Evolutionary conservation across 1,140 invertebrate genomes (phyloP), one percentile per base, ranked within the genome.

Genomic region (Amphibalanus amphitrite): DNA sequence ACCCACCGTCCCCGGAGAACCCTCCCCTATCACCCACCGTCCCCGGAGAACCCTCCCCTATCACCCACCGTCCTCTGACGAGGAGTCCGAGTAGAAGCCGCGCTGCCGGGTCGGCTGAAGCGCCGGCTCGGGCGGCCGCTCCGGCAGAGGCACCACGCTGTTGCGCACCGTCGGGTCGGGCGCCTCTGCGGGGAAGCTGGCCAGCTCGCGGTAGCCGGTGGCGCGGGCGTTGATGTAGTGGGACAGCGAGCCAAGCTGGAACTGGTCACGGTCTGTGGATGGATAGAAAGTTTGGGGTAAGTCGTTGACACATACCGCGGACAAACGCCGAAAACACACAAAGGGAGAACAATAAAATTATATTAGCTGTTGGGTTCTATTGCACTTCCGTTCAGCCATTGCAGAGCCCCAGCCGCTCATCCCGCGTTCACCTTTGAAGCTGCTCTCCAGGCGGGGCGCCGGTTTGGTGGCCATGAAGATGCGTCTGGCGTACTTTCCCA

Each of bases 401-500:
- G n/a, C n/a, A n/a, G n/a, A 38, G 4, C 33, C 33, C 15, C 33
- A 38, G 33, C 33, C 33, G 33, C 33, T 38, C 47, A n/a, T n/a
- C n/a, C n/a, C n/a, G 23, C 23, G 10, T 3, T 20, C 78, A 87
- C 86, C 85, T 83, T 85, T 86, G 77, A 87, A 87, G 76, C 83
- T 85, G 3, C 86, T 87, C 75, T 87, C 83, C 29, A 94, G 79
- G 20, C 89, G 84, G 15, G 96, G 96, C 13, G 95, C 93, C 6
- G 95, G 96, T 80, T 98, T 98, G 13, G 90, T 86, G 0, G 90
- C 87, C 26, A 98, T 82, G 76, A 99, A 95, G 75, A 98, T 91
- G 75, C 87, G 86, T 74, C 89, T 88, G 0, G 90, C 89, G 80
- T 90, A 85, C 72, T 87, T 83, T 0, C 85, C 79, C 6, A 97